A percentile compares a stretch with the other conserved stretches of the same genome.
phyloP scores from a whole-genome alignment of 2,888 invertebrate genomes.

The Acanthoscelides obtectus region DNA sequence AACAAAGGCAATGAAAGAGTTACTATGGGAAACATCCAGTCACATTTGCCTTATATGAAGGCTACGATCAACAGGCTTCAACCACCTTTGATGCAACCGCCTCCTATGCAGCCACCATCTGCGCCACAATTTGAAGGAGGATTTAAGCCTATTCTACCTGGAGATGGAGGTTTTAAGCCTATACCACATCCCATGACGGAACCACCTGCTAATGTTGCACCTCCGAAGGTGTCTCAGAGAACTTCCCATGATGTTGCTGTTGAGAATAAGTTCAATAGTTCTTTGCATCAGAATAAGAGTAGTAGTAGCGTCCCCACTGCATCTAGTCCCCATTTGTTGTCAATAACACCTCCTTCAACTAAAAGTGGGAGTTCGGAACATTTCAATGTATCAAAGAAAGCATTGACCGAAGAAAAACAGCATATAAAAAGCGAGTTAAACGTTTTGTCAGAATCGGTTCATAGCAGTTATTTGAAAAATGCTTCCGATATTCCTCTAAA shows the following conservation, averaged over 20 bases:
- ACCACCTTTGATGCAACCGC: too few species aligned
- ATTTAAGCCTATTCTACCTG: conserved; percentile 71
- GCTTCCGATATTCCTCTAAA: neutral
- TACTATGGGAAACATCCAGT: conserved; percentile 16
- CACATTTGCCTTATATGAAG: conserved; percentile 7
- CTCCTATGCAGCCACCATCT: conserved; percentile 35
- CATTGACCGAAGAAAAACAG: neutral
- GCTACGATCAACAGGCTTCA: neutral
- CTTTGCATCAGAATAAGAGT: neutral
- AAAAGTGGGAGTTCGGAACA: neutral
- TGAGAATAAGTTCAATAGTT: neutral
- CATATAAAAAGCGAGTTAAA: conserved; percentile 1
- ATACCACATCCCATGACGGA: conserved; percentile 38
- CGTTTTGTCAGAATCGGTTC: neutral
- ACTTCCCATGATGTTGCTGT: neutral
- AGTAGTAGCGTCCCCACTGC: neutral
- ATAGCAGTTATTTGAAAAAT: neutral
- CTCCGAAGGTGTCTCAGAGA: neutral
- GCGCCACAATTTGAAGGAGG: conserved; percentile 70
- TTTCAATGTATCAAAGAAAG: neutral
- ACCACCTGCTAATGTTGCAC: neutral
- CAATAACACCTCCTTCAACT: neutral
- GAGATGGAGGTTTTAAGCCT: conserved; percentile 70
- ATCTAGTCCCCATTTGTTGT: neutral
- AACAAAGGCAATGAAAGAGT: conserved; percentile 25